These are phyloP conservation scores for Triplophysa siluroides DNA, from an alignment of 2,113 vertebrate species.

Conservation along the genomic window DNA sequence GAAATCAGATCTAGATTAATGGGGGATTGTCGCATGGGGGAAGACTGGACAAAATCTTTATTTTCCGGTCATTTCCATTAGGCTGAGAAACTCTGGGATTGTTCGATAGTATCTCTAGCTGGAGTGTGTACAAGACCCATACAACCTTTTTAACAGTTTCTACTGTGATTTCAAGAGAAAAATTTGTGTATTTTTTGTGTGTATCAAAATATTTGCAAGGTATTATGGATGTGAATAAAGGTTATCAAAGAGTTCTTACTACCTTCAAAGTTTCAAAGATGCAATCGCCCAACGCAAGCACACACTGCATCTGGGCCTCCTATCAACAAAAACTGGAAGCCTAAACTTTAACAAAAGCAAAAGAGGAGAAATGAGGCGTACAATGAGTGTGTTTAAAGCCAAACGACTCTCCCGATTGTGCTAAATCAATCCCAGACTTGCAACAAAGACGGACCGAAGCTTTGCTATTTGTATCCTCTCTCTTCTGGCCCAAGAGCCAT, in stretches of 20 bases:
- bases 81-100: constrained; percentile 36
- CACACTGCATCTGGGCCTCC: constrained; percentile 11
- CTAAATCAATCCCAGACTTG: constrained; percentile 66
- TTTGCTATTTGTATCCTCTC: constrained; percentile 70
- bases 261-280: constrained; percentile 22
- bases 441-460: constrained; percentile 63
- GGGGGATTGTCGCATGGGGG: constrained; percentile 36
- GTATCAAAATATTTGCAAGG: too few relatives aligned
- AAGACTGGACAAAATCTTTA: constrained; percentile 48
- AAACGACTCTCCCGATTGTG: constrained; percentile 63
- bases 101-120: constrained; percentile 10
- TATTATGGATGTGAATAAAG: too few relatives aligned
- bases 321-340: constrained; percentile 54
- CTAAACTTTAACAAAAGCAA: constrained; percentile 49
- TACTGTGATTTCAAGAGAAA: too few relatives aligned
- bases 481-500: constrained; percentile 63
- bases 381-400: constrained; percentile 71
- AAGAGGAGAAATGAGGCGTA: constrained; percentile 69
- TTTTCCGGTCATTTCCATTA: constrained; percentile 45
- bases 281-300: constrained; percentile 1
- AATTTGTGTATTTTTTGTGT: too few relatives aligned
- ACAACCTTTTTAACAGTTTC: too few relatives aligned
- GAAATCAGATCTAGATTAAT: constrained; percentile 60
- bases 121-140: constrained; percentile 8
- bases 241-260: neutral